A percentile compares a stretch with the other conserved stretches of the same genome.
phyloP scores from a whole-genome alignment of 2,113 vertebrate genomes.

The Dipodomys stephensi region DNA sequence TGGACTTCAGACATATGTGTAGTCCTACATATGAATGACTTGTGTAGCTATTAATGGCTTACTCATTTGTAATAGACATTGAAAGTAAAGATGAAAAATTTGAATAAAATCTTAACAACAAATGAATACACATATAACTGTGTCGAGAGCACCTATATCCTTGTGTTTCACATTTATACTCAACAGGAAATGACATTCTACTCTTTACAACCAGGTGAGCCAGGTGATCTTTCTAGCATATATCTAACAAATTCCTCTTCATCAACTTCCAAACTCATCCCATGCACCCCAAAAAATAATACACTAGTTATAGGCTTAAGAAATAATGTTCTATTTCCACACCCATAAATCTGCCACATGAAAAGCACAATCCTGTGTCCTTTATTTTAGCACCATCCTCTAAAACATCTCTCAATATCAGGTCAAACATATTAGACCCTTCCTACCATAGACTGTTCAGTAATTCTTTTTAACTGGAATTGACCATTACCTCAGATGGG shows the following conservation, averaged over 20 bases:
- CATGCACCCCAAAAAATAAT: neutral
- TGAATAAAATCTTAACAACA: neutral
- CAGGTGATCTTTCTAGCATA: neutral
- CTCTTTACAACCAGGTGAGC: neutral
- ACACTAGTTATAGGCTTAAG: neutral
- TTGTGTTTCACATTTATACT: neutral
- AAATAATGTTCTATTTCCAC: neutral
- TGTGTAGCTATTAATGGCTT: neutral
- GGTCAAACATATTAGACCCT: slow-evolving; percentile 39
- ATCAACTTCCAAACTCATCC: neutral
- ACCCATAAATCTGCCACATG: slow-evolving; percentile 44
- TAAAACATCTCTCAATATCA: slow-evolving; percentile 23
- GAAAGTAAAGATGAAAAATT: neutral
- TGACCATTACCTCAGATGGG: neutral
- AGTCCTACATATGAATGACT: neutral
- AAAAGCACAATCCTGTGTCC: neutral
- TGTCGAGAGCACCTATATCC: neutral
- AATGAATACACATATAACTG: neutral
- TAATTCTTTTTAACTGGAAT: slow-evolving; percentile 24
- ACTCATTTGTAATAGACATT: neutral
- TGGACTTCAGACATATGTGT: too few relatives aligned
- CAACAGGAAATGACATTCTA: neutral
- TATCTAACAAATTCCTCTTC: neutral
- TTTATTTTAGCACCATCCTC: slow-evolving; percentile 43
- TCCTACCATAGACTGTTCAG: neutral